Conservation (phyloP, 2,113 vertebrate species). For the Promerops cafer region DNA sequence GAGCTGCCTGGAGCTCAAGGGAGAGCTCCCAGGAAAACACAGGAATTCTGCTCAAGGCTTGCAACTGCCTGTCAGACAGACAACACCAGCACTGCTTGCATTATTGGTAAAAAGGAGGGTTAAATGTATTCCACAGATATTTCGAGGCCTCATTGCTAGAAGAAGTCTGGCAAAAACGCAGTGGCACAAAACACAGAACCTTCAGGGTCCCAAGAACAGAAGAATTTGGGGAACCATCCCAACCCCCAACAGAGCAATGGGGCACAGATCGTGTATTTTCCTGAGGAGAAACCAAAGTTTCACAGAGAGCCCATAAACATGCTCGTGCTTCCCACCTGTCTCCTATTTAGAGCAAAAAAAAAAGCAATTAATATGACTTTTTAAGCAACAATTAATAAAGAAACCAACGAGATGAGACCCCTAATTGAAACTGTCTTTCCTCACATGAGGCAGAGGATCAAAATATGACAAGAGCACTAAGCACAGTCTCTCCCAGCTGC, state of each 20-base stretch:
- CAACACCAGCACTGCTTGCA: not conserved
- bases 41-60: not conserved
- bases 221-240: not conserved
- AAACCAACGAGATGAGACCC: not conserved
- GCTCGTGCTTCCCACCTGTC: conserved; percentile 14
- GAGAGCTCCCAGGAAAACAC: not conserved
- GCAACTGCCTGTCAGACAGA: not conserved
- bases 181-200: not conserved
- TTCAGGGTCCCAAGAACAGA: not conserved
- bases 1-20: not conserved
- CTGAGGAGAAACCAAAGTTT: not conserved
- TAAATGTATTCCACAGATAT: not conserved
- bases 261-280: not conserved
- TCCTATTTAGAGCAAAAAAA: not conserved
- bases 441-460: not conserved
- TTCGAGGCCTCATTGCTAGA: not conserved
- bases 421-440: conserved; percentile 9
- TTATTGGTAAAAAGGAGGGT: not conserved
- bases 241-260: not conserved
- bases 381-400: not conserved
- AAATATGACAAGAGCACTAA: not conserved
- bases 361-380: not conserved
- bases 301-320: not conserved
- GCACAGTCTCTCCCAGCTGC: not conserved
- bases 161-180: not conserved